Evolutionary conservation across 2,888 invertebrate genomes (phyloP).

Genomic region (Tenthredo amoena): DNA sequence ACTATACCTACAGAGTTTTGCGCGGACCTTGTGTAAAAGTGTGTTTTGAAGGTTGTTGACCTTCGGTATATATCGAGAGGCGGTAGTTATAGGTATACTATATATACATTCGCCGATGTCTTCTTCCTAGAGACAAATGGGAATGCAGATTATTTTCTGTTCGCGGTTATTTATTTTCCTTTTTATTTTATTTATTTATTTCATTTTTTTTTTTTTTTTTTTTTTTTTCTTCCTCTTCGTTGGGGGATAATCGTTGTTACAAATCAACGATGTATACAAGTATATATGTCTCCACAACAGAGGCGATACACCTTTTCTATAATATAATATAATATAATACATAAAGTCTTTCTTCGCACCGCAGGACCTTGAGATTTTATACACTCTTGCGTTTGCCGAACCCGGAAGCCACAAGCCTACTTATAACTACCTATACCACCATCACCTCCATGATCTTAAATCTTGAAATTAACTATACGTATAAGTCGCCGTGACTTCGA

Average conservation of each 20-base stretch:
- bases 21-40: constrained; percentile 48
- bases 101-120: background rate
- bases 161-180: no score
- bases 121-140: background rate
- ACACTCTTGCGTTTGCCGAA: constrained; percentile 24
- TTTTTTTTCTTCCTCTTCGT: no score
- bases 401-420: constrained; percentile 39
- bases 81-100: background rate
- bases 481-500: constrained; percentile 11
- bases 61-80: background rate
- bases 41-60: constrained; percentile 45
- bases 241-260: no score
- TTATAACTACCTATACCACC: background rate
- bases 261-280: no score
- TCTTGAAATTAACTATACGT: background rate
- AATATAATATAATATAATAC: background rate
- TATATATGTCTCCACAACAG: no score
- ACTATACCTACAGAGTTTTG: background rate
- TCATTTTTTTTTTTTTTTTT: no score
- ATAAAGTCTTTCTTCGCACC: background rate
- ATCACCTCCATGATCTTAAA: no score
- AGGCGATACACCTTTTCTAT: background rate
- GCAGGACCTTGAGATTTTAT: constrained; percentile 41
- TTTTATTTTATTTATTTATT: no score
- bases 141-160: background rate